phyloP scores from a whole-genome alignment of 2,797 vertebrate genomes.

The Momotus momota region DNA sequence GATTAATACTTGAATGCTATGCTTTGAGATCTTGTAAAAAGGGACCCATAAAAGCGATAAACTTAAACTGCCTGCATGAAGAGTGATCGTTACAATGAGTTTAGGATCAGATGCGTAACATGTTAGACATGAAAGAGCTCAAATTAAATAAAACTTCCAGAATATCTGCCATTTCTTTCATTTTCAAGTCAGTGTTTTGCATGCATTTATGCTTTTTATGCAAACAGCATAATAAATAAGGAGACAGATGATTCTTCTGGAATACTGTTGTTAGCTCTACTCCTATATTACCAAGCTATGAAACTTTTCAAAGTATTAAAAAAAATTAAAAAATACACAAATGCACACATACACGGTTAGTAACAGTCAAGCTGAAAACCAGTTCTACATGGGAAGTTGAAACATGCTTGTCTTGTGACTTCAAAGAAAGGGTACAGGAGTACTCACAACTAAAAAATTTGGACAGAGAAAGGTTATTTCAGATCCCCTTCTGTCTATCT shows the following conservation, averaged over 20 bases:
- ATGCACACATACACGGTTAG: background rate
- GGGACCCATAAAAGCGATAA: background rate
- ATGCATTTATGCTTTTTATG: background rate
- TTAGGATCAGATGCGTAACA: background rate
- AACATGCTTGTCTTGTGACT: background rate
- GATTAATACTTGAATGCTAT: background rate
- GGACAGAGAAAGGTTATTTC: background rate
- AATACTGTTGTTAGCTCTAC: background rate
- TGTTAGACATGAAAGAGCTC: background rate
- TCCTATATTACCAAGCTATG: background rate
- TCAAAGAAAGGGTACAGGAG: background rate
- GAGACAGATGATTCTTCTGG: background rate
- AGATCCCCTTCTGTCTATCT: background rate
- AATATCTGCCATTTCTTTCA: background rate
- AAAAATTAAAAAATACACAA: background rate
- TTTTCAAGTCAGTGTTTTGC: background rate
- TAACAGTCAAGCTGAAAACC: background rate
- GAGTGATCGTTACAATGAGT: background rate
- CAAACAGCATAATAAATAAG: background rate
- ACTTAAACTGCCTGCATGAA: background rate
- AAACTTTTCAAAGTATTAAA: background rate
- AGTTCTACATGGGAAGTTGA: background rate
- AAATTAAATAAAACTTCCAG: background rate
- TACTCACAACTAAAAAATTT: background rate
- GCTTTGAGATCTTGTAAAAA: background rate